A percentile compares a stretch with the other conserved stretches of the same genome.
These are phyloP conservation scores for Phyllotreta striolata DNA, from an alignment of 2,888 invertebrate genomes.

Conservation along the genomic window DNA sequence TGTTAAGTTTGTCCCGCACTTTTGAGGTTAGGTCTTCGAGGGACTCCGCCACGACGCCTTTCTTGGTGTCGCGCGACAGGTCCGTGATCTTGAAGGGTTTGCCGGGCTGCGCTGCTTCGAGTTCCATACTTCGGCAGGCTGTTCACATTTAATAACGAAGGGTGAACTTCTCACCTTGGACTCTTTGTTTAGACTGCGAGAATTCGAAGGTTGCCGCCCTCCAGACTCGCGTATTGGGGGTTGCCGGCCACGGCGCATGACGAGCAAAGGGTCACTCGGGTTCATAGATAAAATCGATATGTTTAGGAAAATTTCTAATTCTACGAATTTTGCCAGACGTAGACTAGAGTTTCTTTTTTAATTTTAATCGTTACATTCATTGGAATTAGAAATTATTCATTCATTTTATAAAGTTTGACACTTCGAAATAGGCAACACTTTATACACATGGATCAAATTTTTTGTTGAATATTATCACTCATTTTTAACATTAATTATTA, in stretches of 20 bases:
- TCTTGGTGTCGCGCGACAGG: slow-evolving; percentile 79
- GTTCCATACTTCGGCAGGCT: slow-evolving; percentile 62
- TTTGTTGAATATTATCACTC: too few relatives aligned
- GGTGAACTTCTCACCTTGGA: slow-evolving; percentile 2
- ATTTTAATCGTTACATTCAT: too few relatives aligned
- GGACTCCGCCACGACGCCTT: slow-evolving; percentile 82
- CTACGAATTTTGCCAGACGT: slow-evolving; percentile 19
- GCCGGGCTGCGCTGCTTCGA: slow-evolving; percentile 61
- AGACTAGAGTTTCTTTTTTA: neutral
- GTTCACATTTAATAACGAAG: slow-evolving; percentile 9
- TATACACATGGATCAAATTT: too few relatives aligned
- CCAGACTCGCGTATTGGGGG: slow-evolving; percentile 37
- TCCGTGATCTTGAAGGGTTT: slow-evolving; percentile 84
- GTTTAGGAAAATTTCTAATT: slow-evolving; percentile 15
- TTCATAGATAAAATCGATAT: slow-evolving; percentile 42
- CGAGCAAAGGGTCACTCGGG: slow-evolving; percentile 47
- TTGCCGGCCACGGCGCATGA: slow-evolving; percentile 44
- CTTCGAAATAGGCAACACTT: too few relatives aligned
- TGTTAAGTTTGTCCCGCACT: slow-evolving; percentile 76
- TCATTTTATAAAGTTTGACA: too few relatives aligned
- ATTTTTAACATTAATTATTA: too few relatives aligned
- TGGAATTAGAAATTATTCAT: too few relatives aligned
- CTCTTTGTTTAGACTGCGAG: slow-evolving; percentile 28
- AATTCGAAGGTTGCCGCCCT: slow-evolving; percentile 48
- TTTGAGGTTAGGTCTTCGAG: slow-evolving; percentile 80